These are phyloP conservation scores for Drosophila orena DNA, from an alignment of 1,140 invertebrate species.

Conservation along the genomic window DNA sequence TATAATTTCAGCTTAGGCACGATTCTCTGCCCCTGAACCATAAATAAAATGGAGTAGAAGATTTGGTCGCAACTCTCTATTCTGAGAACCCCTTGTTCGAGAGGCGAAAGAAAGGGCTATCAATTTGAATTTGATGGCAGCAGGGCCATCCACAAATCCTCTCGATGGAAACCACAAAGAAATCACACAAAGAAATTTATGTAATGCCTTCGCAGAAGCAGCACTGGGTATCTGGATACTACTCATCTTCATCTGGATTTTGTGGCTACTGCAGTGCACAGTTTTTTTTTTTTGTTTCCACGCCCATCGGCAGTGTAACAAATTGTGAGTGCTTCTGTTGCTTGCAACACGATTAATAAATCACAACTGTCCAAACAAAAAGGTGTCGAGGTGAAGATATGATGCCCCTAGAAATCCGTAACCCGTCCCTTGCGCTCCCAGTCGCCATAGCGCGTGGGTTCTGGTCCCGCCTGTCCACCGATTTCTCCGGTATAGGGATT, in stretches of 20 bases:
- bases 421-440: slow-evolving; percentile 99
- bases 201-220: slow-evolving; percentile 74
- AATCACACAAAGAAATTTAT: slow-evolving; percentile 76
- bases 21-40: slow-evolving; percentile 61
- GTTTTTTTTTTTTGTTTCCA: neutral
- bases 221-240: slow-evolving; percentile 26
- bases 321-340: slow-evolving; percentile 68
- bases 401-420: slow-evolving; percentile 84
- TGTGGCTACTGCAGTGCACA: slow-evolving; percentile 44
- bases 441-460: slow-evolving; percentile 99
- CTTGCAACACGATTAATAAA: slow-evolving; percentile 53
- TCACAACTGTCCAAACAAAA: slow-evolving; percentile 47
- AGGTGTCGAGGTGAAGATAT: slow-evolving; percentile 20
- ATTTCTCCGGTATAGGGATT: slow-evolving; percentile 93
- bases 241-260: slow-evolving; percentile 37
- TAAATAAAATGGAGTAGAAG: slow-evolving; percentile 62
- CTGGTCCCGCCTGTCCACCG: slow-evolving; percentile 97
- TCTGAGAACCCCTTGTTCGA: slow-evolving; percentile 67
- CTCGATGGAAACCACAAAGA: slow-evolving; percentile 47
- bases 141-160: slow-evolving; percentile 65
- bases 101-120: slow-evolving; percentile 40
- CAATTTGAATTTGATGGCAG: slow-evolving; percentile 71
- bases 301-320: slow-evolving; percentile 41
- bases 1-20: slow-evolving; percentile 76
- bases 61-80: slow-evolving; percentile 36